Evolutionary conservation across 2,113 vertebrate genomes (phyloP).

Genomic region (Rattus norvegicus): DNA sequence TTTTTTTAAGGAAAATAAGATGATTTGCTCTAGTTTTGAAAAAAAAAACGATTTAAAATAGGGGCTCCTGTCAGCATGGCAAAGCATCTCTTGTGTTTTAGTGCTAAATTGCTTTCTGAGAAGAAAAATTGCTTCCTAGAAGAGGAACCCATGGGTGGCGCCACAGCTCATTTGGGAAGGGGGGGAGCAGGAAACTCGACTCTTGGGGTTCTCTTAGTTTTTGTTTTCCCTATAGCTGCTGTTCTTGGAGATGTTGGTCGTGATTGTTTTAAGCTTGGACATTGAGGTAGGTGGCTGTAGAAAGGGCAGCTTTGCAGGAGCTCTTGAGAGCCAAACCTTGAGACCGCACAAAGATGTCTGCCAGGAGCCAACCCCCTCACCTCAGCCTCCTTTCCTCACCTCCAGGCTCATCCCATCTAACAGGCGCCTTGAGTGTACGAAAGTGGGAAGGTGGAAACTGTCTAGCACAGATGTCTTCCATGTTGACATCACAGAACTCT

Average conservation of each 20-base stretch:
- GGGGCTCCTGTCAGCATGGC: background rate
- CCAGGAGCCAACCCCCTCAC: background rate
- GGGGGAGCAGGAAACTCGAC: too few relatives aligned
- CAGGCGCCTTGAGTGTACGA: background rate
- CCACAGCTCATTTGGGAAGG: background rate
- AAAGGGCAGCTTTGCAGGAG: background rate
- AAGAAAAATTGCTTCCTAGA: background rate
- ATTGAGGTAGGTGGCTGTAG: background rate
- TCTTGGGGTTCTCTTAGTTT: slow-evolving; percentile 15
- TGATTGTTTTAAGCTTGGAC: background rate
- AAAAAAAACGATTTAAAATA: background rate
- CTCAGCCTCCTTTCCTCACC: background rate
- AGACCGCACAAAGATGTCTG: background rate
- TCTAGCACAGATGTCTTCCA: background rate
- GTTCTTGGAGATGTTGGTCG: background rate
- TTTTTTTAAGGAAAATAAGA: background rate
- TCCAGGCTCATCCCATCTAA: background rate
- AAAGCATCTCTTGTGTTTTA: background rate
- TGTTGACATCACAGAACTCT: accelerated
- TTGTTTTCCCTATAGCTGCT: background rate
- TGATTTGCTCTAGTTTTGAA: background rate
- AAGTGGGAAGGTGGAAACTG: background rate
- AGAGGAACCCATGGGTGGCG: background rate
- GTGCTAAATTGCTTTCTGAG: background rate
- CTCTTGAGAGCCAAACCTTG: background rate